Conservation (phyloP, 2,797 vertebrate genomes). For the Emys orbicularis region DNA sequence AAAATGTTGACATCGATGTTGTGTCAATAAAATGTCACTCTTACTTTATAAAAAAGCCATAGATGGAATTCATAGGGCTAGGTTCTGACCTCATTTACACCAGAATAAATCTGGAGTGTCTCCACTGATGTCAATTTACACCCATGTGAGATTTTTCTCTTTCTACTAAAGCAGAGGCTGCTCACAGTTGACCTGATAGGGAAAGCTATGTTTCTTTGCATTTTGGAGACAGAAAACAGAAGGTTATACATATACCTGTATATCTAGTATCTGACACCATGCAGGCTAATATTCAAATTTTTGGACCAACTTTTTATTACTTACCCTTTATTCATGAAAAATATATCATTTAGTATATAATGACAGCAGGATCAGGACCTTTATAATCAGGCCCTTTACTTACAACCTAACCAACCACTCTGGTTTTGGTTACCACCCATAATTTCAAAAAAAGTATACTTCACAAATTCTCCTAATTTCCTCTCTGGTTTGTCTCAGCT, state of each 20-base stretch:
- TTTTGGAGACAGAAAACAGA: background rate
- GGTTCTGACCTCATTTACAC: background rate
- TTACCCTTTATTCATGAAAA: background rate
- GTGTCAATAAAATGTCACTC: background rate
- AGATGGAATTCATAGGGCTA: background rate
- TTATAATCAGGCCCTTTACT: background rate
- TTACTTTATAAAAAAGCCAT: background rate
- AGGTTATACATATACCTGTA: background rate
- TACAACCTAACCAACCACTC: background rate
- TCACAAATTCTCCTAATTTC: background rate
- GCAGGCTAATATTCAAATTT: background rate
- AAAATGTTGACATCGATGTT: background rate
- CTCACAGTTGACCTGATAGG: background rate
- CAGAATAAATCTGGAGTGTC: background rate
- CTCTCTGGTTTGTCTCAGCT: background rate
- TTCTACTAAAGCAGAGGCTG: background rate
- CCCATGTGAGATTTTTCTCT: background rate
- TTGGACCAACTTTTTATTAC: background rate
- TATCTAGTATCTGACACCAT: background rate
- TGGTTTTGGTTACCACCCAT: background rate
- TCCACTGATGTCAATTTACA: background rate
- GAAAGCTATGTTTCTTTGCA: background rate
- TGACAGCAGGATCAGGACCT: background rate
- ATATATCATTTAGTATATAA: background rate
- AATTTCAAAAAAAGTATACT: background rate